Conservation (phyloP, 2,797 vertebrate genomes). For the Cichlasoma orientale region DNA sequence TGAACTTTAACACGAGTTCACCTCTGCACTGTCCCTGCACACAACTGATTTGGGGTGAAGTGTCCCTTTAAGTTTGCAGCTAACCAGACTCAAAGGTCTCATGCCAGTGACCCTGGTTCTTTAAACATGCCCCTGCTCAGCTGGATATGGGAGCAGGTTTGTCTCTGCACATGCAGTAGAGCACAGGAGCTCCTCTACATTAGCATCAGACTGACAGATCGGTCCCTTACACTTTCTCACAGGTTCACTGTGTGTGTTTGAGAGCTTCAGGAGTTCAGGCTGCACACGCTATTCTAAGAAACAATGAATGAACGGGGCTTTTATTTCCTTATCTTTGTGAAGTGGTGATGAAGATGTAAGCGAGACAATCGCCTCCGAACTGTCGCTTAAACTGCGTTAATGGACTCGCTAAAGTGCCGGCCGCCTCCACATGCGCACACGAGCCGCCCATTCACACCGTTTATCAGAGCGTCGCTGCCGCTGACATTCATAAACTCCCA, state of each 20-base stretch:
- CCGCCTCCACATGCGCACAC: slow-evolving; percentile 41
- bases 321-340: slow-evolving; percentile 25
- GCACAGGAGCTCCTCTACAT: neutral
- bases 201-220: neutral
- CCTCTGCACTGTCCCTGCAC: too few species aligned
- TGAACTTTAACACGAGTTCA: too few species aligned
- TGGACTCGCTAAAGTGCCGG: slow-evolving; percentile 45
- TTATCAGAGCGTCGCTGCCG: slow-evolving; percentile 43
- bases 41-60: neutral
- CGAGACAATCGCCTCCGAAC: slow-evolving; percentile 62
- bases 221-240: neutral
- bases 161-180: neutral
- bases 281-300: slow-evolving; percentile 28
- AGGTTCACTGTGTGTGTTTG: neutral
- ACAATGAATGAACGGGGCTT: slow-evolving; percentile 49
- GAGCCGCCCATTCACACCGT: slow-evolving; percentile 34
- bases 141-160: neutral
- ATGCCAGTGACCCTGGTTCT: neutral
- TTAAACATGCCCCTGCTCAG: neutral
- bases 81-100: too few species aligned
- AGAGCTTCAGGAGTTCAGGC: neutral
- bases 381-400: slow-evolving; percentile 41
- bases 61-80: neutral
- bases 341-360: slow-evolving; percentile 56
- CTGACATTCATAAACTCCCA: slow-evolving; percentile 52